These are phyloP conservation scores for Myrmecophaga tridactyla DNA, from an alignment of 2,113 vertebrate genomes.

Conservation along the genomic window DNA sequence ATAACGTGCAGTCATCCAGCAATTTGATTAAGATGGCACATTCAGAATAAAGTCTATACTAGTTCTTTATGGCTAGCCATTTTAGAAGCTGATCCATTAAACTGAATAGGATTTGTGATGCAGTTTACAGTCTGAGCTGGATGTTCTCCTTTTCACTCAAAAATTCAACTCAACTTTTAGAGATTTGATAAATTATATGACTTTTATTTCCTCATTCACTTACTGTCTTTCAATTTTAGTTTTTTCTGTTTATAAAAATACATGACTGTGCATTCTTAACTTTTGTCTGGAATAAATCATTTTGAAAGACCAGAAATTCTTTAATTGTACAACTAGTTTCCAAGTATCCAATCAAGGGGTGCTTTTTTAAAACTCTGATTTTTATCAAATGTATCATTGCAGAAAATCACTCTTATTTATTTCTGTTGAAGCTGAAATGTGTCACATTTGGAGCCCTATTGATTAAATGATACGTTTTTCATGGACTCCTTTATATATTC, in stretches of 20 bases:
- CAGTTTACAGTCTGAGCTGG: neutral
- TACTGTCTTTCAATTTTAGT: neutral
- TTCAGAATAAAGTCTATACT: conserved; percentile 38
- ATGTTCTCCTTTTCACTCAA: neutral
- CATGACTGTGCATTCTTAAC: neutral
- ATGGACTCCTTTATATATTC: neutral
- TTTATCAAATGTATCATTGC: neutral
- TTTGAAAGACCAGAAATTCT: neutral
- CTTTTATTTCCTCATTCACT: neutral
- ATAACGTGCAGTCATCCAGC: conserved; percentile 65
- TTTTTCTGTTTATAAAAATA: neutral
- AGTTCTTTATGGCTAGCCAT: conserved; percentile 45
- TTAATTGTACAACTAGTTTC: neutral
- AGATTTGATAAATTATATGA: neutral
- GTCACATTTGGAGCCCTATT: neutral
- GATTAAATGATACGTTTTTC: neutral
- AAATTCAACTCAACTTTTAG: neutral
- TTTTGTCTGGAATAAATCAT: neutral
- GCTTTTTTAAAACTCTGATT: neutral
- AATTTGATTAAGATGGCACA: conserved; percentile 60
- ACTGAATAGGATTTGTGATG: conserved; percentile 21
- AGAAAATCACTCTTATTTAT: neutral
- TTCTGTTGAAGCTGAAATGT: neutral
- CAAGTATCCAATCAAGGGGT: neutral
- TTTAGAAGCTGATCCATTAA: conserved; percentile 12